Evolutionary conservation across 2,113 vertebrate species (phyloP).

Genomic region (Strix uralensis): DNA sequence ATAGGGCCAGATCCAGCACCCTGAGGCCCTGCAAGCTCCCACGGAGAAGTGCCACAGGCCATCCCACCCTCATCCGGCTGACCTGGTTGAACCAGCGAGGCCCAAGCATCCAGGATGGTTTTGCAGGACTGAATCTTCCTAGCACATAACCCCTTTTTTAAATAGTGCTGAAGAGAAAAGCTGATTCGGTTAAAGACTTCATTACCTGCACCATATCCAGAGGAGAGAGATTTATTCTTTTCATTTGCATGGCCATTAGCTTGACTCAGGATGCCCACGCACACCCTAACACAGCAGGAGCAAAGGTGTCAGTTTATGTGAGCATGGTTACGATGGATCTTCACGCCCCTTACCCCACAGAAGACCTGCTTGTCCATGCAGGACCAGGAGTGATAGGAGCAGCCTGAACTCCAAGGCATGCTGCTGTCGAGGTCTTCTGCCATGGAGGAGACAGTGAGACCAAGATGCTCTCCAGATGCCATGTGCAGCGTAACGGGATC

Average conservation of each 20-base stretch:
- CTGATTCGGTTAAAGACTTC: not conserved
- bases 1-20: not conserved
- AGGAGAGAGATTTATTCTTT: not conserved
- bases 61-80: not conserved
- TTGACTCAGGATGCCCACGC: not conserved
- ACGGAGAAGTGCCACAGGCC: not conserved
- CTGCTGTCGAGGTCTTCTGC: not conserved
- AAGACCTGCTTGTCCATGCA: not conserved
- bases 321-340: not conserved
- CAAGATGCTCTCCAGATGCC: not conserved
- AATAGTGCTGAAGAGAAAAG: not conserved
- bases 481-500: fast-evolving
- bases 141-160: not conserved
- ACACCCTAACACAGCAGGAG: not conserved
- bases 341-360: fast-evolving
- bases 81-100: not conserved
- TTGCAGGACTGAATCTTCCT: not conserved
- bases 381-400: not conserved
- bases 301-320: not conserved
- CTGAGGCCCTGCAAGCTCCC: not conserved
- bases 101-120: not conserved
- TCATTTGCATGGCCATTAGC: not conserved
- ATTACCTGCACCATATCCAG: not conserved
- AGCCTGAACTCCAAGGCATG: fast-evolving
- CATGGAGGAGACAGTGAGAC: not conserved